phyloP scores from a whole-genome alignment of 1,140 invertebrate genomes.

The Bemisia tabaci region DNA sequence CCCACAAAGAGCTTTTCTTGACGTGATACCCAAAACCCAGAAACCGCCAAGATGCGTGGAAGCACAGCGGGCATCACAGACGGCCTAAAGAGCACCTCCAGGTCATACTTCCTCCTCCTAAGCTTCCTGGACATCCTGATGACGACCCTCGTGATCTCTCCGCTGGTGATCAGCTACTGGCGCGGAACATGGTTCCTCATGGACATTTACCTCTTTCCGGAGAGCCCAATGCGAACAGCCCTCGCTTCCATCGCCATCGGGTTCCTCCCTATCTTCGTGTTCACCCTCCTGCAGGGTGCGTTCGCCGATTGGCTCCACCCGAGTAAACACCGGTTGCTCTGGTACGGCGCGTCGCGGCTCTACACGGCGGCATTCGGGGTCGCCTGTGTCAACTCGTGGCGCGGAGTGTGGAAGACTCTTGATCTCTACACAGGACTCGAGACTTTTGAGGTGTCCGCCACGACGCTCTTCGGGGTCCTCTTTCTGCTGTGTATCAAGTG shows the following conservation, averaged over 20 bases:
- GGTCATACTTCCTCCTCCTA: background rate
- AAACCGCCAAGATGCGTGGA: background rate
- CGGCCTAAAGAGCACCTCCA: background rate
- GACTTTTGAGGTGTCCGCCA: conserved; percentile 37
- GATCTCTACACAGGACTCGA: conserved; percentile 52
- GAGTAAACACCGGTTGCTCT: conserved; percentile 47
- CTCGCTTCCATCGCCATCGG: conserved; percentile 51
- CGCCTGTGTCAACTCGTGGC: conserved; percentile 70
- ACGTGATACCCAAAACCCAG: too few relatives aligned
- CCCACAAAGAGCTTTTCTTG: too few relatives aligned
- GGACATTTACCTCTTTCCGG: conserved; percentile 51
- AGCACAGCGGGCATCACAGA: background rate
- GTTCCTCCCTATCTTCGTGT: conserved; percentile 46
- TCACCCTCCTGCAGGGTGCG: conserved; percentile 48
- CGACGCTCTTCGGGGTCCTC: conserved; percentile 42
- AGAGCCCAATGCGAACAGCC: conserved; percentile 40
- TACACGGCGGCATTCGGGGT: conserved; percentile 62
- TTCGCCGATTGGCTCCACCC: conserved; percentile 46
- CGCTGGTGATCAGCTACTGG: conserved; percentile 72
- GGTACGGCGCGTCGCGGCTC: conserved; percentile 52
- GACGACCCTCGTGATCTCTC: conserved; percentile 54
- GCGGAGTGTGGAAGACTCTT: conserved; percentile 61
- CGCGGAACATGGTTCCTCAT: conserved; percentile 68
- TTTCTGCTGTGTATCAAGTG: conserved; percentile 46
- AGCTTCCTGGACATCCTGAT: conserved; percentile 49